Evolutionary conservation across 2,888 invertebrate species (phyloP), one percentile per base, ranked within the genome.

Genomic region (Eilema depressum): DNA sequence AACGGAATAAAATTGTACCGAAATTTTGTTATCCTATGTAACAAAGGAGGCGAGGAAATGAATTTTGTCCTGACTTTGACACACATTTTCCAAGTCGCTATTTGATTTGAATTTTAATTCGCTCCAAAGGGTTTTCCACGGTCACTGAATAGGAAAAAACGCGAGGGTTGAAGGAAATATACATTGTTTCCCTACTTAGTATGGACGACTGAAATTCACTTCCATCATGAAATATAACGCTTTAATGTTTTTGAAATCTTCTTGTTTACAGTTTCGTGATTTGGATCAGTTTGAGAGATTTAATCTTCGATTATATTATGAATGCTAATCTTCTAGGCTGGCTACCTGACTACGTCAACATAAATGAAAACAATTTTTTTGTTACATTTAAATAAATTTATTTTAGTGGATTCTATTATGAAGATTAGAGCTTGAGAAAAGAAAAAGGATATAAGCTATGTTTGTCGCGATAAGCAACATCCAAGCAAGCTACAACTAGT

Each of bases 101-200:
- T 63, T 41, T 61, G 61, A 68, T 69, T 70, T 70, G 61, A 70
- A 67, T 72, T 68, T 63, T 59, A 69, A 63, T 62, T 47, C 63
- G 41, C 41, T 30, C 41, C 62, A 66, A 28, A 61, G 33, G 57
- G 47, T 66, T 53, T 53, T 63, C 23, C 25, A 12, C 17, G 30
- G 25, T 56, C 62, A 68, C 11, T 33, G 17, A 53, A 26, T 33
- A 63, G 11, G 56, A 62, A 68, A 61, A 62, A 62, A 33, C 28
- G 28, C 8, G n/a, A 23, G 33, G n/a, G 26, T 12, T 26, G 37
- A 30, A 12, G 37, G 14, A 60, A 60, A 66, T 37, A 41, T 66
- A 25, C 8, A 25, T 37, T 37, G 30, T 61, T 30, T 30, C 61
- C 53, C 26, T 59, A 26, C 26, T 59, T 59, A 59, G 57, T 59